These are phyloP conservation scores for Meliscaeva auricollis DNA, from an alignment of 2,888 invertebrate genomes.

Conservation along the genomic window DNA sequence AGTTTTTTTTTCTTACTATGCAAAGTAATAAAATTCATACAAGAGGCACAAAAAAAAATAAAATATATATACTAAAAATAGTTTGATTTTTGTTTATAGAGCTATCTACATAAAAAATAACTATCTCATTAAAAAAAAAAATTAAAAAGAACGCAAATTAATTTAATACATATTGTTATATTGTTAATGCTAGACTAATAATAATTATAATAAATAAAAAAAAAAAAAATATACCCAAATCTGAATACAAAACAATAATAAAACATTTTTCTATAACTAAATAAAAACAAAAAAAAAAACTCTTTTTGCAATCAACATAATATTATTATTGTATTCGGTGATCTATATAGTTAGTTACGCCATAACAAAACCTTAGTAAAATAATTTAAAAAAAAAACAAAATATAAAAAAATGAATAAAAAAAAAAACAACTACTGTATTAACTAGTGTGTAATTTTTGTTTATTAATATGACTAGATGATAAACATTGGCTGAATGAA, in stretches of 20 bases:
- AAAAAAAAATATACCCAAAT: slow-evolving; percentile 16
- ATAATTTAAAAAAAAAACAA: neutral
- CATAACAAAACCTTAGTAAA: slow-evolving; percentile 48
- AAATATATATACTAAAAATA: neutral
- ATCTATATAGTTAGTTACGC: slow-evolving; percentile 43
- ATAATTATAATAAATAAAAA: slow-evolving; percentile 30
- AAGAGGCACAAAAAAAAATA: slow-evolving; percentile 52
- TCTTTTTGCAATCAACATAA: slow-evolving; percentile 51
- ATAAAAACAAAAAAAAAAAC: slow-evolving; percentile 3
- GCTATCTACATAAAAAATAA: slow-evolving; percentile 16
- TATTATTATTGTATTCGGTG: slow-evolving; percentile 50
- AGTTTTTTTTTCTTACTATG: slow-evolving; percentile 17
- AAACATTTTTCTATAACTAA: slow-evolving; percentile 48
- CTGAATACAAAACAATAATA: slow-evolving; percentile 13
- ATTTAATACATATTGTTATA: slow-evolving; percentile 52
- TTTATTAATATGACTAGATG: slow-evolving; percentile 63
- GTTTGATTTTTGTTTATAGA: slow-evolving; percentile 14
- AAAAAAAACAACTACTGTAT: slow-evolving; percentile 47
- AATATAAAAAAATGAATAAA: slow-evolving; percentile 9
- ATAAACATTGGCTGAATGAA: slow-evolving; percentile 57
- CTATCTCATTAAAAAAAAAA: slow-evolving; percentile 41
- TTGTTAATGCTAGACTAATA: slow-evolving; percentile 59
- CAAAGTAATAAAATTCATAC: slow-evolving; percentile 32
- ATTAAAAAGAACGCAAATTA: slow-evolving; percentile 36
- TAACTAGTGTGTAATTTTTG: slow-evolving; percentile 67